Conservation (phyloP, 2,888 invertebrate species). For the Brassicogethes aeneus region DNA sequence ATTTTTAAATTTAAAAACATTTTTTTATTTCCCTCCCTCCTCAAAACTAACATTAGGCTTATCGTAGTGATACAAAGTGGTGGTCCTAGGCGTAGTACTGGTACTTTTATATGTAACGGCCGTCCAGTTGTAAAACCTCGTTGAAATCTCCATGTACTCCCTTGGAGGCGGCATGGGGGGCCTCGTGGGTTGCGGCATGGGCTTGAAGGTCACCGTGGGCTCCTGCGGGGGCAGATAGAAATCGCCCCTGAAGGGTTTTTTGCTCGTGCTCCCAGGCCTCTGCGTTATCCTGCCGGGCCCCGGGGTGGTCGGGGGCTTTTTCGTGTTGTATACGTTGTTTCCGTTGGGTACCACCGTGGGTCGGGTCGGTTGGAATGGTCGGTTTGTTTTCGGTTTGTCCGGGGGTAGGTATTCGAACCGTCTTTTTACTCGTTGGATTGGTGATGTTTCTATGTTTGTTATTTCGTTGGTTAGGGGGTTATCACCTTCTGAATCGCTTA, state of each 20-base stretch:
- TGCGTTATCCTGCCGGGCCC: neutral
- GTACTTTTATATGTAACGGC: neutral
- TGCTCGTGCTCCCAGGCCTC: too few relatives aligned
- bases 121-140: neutral
- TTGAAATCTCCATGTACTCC: neutral
- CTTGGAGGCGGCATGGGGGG: neutral
- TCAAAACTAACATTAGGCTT: neutral
- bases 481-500: too few relatives aligned
- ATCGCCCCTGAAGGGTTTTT: too few relatives aligned
- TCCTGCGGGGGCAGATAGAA: neutral
- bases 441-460: too few relatives aligned
- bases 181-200: neutral
- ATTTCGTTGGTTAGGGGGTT: too few relatives aligned
- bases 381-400: too few relatives aligned
- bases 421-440: too few relatives aligned
- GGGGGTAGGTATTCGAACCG: neutral
- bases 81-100: neutral
- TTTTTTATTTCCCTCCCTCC: neutral
- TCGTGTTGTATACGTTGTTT: too few relatives aligned
- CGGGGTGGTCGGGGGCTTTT: neutral
- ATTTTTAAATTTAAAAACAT: too few relatives aligned
- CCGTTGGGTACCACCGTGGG: too few relatives aligned
- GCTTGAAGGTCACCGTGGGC: neutral
- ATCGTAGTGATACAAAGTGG: neutral
- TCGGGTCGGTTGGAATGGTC: too few relatives aligned